Percentiles rank a stretch among this genome's conserved stretches.
phyloP scores from a whole-genome alignment of 2,797 vertebrate genomes.

The Sus cebifrons region DNA sequence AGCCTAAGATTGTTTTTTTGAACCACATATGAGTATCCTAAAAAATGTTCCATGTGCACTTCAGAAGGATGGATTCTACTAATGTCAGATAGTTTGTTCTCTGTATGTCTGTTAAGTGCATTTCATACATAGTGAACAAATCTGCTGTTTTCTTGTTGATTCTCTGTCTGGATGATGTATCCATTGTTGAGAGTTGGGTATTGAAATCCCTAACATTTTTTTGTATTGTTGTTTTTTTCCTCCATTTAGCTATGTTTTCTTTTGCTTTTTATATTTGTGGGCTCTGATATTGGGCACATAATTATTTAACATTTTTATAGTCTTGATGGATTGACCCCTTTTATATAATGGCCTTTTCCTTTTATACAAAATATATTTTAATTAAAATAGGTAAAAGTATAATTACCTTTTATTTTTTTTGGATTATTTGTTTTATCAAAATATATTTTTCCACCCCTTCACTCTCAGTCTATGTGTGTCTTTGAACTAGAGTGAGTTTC shows the following conservation, averaged over 20 bases:
- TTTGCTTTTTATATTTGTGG: neutral
- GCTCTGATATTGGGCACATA: neutral
- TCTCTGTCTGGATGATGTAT: too few relatives aligned
- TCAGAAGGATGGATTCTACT: neutral
- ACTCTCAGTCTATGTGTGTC: neutral
- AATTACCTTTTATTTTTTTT: neutral
- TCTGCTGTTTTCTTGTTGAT: too few relatives aligned
- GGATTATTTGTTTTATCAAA: neutral
- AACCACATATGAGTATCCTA: neutral
- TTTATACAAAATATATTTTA: neutral
- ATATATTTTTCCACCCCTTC: neutral
- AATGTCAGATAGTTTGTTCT: neutral
- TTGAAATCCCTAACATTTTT: neutral
- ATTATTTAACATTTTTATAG: neutral
- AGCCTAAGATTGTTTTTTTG: neutral
- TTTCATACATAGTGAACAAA: too few relatives aligned
- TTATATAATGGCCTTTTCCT: neutral
- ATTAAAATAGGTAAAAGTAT: neutral
- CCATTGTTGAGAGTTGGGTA: neutral
- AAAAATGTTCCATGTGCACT: neutral
- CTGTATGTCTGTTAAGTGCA: too few relatives aligned
- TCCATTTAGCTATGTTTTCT: neutral
- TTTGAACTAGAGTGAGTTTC: neutral
- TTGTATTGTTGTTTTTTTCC: neutral
- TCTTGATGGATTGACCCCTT: neutral